Base-by-base conservation (phyloP, 2,797 vertebrate genomes). In the Pitangus sulphuratus region DNA sequence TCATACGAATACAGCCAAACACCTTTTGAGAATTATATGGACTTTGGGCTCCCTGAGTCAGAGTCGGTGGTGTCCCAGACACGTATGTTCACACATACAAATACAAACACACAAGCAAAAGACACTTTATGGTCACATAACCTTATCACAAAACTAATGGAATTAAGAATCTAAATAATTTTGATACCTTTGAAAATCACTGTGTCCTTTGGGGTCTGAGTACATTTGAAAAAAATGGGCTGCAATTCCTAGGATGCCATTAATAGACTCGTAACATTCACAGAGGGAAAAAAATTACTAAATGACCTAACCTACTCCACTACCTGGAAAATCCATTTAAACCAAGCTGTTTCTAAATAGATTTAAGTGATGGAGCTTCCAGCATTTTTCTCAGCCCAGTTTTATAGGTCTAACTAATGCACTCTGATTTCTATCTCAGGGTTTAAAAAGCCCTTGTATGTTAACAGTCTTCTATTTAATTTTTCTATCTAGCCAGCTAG, bases 291-390 rank as follows among this genome's bases (percentile, higher is more conserved):
- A 70, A 66, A 20, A 19, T 16, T 25, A 33, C 22, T 26, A 69
- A 65, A 71, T 78, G 5, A 83, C 40, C n/a, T 87, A 71, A 85
- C 28, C 44, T 80, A 57, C 22, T 51, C 26, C 5, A 61, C 42
- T 71, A 71, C 22, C 35, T 75, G 17, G 22, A 84, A 92, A 96
- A 87, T 85, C 25, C 40, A 76, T 75, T 90, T 88, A 75, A 94
- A 90, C 15, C n/a, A 81, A 92, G 40, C 42, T 75, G 21, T 2
- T 84, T 86, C 68, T 53, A 85, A 84, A 76, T 35, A 77, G 76
- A 51, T 22, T 75, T 48, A 71, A 81, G 50, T 76, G 39, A 65
- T 33, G 70, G 20, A 81, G 3, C 39, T 88, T 86, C 39, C 45
- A 72, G 22, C 5, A 82, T 84, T 91, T 94, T 94, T 94, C 71